Percentiles rank a stretch among this genome's conserved stretches.
These are phyloP conservation scores for Aythya baeri DNA, from an alignment of 2,113 vertebrate genomes.

Conservation along the genomic window DNA sequence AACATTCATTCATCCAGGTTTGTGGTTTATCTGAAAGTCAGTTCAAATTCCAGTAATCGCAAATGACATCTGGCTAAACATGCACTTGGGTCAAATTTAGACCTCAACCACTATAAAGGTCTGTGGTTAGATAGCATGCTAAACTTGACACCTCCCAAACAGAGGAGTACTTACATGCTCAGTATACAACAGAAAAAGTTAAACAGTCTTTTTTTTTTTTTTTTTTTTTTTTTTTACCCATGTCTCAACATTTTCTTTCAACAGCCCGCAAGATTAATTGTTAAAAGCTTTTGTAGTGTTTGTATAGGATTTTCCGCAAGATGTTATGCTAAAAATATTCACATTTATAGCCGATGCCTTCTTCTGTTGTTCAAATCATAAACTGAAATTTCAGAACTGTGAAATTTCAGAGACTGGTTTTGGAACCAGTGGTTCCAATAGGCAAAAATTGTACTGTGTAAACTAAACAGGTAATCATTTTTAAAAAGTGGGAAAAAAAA, in stretches of 20 bases:
- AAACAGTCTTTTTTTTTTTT: neutral
- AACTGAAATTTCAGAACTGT: neutral
- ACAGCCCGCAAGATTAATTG: neutral
- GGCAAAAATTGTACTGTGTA: neutral
- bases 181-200: neutral
- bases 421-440: neutral
- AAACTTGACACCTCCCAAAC: conserved; percentile 23
- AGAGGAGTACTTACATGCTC: neutral
- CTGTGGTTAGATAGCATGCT: conserved; percentile 3
- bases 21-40: conserved; percentile 51
- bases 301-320: neutral
- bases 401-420: no score
- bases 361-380: neutral
- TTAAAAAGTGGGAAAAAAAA: neutral
- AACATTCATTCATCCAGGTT: conserved; percentile 66
- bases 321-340: neutral
- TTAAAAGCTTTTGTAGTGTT: neutral
- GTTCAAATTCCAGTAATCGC: conserved; percentile 31
- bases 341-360: neutral
- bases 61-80: conserved; percentile 67
- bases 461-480: neutral
- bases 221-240: fast-evolving
- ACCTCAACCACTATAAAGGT: conserved; percentile 28
- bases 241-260: neutral
- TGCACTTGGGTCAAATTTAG: conserved; percentile 49